Conservation (phyloP, 2,797 vertebrate genomes). For the Parotocinclus haroldoi region DNA sequence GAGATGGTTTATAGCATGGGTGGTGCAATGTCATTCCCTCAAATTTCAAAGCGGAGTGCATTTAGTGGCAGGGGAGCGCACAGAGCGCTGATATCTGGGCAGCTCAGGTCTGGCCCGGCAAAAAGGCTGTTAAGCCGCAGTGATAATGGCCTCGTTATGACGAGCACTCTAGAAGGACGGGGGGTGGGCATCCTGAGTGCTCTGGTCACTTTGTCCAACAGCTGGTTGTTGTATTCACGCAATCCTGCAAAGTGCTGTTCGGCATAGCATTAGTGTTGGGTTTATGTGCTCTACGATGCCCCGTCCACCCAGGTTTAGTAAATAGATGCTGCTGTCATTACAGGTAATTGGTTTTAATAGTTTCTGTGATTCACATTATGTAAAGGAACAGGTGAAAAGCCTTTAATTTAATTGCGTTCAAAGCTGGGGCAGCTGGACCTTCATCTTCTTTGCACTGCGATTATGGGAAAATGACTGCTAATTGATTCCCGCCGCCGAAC, state of each 20-base stretch:
- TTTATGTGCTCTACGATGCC: no score
- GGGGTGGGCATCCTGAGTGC: conserved; percentile 11
- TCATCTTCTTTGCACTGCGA: conserved; percentile 7
- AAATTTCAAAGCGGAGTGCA: conserved; percentile 41
- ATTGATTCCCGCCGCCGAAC: no score
- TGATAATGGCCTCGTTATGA: conserved; percentile 37
- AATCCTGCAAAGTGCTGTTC: conserved; percentile 21
- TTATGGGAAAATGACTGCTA: neutral
- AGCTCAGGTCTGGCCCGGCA: conserved; percentile 19
- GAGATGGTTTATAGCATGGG: conserved; percentile 26
- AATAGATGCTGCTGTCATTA: conserved; percentile 51
- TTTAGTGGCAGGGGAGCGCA: conserved; percentile 27
- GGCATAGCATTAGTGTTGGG: conserved; percentile 16
- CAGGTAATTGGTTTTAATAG: conserved; percentile 66
- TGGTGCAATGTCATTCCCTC: conserved; percentile 26
- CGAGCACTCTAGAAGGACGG: conserved; percentile 12
- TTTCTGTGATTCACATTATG: conserved; percentile 62
- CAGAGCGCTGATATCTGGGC: conserved; percentile 29
- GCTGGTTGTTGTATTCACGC: conserved; percentile 38
- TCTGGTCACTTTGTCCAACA: conserved; percentile 40
- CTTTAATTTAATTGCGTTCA: conserved; percentile 63
- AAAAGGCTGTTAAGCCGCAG: conserved; percentile 38
- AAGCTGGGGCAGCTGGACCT: conserved; percentile 8
- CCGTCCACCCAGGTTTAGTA: conserved; percentile 13
- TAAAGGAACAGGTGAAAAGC: conserved; percentile 69